A percentile compares a stretch with the other conserved stretches of the same genome.
Conservation (phyloP, 2,888 invertebrate genomes). For the Polia nebulosa region DNA sequence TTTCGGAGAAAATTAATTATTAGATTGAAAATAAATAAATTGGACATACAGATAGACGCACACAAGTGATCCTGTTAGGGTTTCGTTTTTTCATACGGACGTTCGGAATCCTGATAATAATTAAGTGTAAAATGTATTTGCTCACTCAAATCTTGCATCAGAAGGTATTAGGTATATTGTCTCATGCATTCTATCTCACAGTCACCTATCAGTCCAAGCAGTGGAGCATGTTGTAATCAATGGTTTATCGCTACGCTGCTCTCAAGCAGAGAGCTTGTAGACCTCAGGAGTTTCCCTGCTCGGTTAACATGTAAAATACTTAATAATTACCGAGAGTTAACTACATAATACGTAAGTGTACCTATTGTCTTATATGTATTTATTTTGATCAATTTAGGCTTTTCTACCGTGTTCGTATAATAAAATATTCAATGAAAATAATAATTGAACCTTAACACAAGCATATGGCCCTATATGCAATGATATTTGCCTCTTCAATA, state of each 20-base stretch:
- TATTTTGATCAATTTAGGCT: neutral
- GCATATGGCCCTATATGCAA: neutral
- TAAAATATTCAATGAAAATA: neutral
- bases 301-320: slow-evolving; percentile 1
- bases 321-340: neutral
- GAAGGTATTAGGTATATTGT: slow-evolving; percentile 9
- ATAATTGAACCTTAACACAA: neutral
- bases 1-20: too few relatives aligned
- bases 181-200: neutral
- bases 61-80: too few relatives aligned
- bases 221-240: slow-evolving; percentile 45
- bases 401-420: neutral
- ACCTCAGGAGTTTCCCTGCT: slow-evolving; percentile 1
- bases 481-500: neutral
- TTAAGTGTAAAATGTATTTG: too few relatives aligned
- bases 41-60: too few relatives aligned
- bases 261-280: slow-evolving; percentile 16
- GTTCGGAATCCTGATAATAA: too few relatives aligned
- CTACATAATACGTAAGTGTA: neutral
- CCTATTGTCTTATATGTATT: neutral
- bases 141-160: neutral
- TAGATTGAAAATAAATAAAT: too few relatives aligned
- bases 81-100: too few relatives aligned
- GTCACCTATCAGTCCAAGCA: slow-evolving; percentile 22
- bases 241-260: slow-evolving; percentile 37